Conservation (phyloP, 2,888 invertebrate species). For the Hylaea fasciaria region DNA sequence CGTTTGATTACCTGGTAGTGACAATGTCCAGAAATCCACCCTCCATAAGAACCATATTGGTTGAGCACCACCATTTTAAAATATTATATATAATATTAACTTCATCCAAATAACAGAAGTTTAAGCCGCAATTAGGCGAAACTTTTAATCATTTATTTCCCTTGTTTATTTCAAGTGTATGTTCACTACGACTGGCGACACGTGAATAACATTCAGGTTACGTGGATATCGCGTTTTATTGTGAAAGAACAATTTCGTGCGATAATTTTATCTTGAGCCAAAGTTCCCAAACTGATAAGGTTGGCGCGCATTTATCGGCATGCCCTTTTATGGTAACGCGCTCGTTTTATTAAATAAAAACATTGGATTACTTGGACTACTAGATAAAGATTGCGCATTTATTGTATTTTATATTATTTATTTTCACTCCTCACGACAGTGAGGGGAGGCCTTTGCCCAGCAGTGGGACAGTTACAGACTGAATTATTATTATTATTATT, state of each 20-base stretch:
- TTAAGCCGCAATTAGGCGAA: not conserved
- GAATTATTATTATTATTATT: too few species aligned
- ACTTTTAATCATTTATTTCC: not conserved
- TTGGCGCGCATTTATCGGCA: constrained; percentile 7
- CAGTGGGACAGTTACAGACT: too few species aligned
- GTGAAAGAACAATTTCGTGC: constrained; percentile 15
- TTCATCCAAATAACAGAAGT: not conserved
- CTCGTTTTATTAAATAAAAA: not conserved
- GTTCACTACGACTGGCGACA: constrained; percentile 10
- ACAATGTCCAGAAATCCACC: constrained; percentile 23
- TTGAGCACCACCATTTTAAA: constrained; percentile 19
- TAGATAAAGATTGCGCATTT: too few species aligned
- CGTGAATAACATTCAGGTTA: constrained; percentile 10
- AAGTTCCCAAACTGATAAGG: constrained; percentile 25
- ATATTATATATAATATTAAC: not conserved
- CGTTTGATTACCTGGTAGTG: constrained; percentile 22
- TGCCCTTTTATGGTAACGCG: constrained; percentile 21
- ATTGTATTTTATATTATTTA: too few species aligned
- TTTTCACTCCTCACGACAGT: too few species aligned
- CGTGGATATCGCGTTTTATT: constrained; percentile 18
- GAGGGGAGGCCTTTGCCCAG: too few species aligned
- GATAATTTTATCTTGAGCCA: constrained; percentile 19
- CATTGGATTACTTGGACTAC: not conserved
- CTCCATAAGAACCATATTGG: constrained; percentile 13
- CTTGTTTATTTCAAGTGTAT: constrained; percentile 1